A percentile compares a stretch with the other conserved stretches of the same genome.
Conservation (phyloP, 2,797 vertebrate species). For the Lagorchestes hirsutus region DNA sequence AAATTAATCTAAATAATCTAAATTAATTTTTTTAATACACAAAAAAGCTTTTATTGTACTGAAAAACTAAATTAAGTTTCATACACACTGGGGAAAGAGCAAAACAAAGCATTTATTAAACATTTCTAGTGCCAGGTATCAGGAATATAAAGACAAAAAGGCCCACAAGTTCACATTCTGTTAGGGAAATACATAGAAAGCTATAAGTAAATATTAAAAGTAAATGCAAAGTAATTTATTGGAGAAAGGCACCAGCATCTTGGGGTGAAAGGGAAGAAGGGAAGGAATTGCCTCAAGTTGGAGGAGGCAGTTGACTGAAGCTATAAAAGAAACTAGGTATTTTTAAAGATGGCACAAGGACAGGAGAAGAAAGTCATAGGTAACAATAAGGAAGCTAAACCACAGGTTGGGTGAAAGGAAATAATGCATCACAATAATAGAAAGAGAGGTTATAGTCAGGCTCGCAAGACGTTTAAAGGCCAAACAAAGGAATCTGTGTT, state of each 20-base stretch:
- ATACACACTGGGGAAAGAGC: not conserved
- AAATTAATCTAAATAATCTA: constrained; percentile 18
- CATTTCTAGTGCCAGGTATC: not conserved
- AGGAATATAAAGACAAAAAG: not conserved
- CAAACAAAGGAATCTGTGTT: not conserved
- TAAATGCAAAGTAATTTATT: not conserved
- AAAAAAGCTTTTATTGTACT: not conserved
- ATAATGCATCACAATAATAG: not conserved
- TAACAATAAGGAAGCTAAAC: not conserved
- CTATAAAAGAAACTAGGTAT: not conserved
- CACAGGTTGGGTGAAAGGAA: not conserved
- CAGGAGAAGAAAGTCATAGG: not conserved
- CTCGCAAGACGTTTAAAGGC: not conserved
- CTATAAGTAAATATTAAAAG: not conserved
- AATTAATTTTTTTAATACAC: constrained; percentile 14
- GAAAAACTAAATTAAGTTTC: not conserved
- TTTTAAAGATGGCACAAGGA: not conserved
- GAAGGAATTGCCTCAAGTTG: not conserved
- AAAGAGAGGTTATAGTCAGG: not conserved
- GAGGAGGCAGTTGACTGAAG: not conserved
- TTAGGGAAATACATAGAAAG: not conserved
- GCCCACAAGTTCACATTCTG: not conserved
- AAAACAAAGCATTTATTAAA: not conserved
- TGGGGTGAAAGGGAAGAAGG: not conserved
- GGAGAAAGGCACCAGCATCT: not conserved